Evolutionary conservation across 2,797 vertebrate species (phyloP).

Genomic region (Gobio occitaniae): DNA sequence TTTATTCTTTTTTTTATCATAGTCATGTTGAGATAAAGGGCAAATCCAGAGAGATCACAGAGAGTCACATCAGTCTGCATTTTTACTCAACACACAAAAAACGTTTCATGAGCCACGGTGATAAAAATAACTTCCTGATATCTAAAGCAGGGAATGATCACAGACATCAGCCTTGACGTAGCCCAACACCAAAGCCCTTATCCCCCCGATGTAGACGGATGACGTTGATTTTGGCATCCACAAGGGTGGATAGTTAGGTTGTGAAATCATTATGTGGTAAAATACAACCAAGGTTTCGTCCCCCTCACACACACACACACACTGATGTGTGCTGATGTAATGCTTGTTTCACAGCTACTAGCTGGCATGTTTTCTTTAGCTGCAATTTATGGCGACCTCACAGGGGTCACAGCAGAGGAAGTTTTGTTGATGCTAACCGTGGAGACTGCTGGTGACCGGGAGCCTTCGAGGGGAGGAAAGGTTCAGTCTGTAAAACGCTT

Average conservation of each 20-base stretch:
- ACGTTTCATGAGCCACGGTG: slow-evolving; percentile 26
- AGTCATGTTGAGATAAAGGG: not conserved
- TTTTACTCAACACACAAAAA: slow-evolving; percentile 45
- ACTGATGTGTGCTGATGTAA: slow-evolving; percentile 77
- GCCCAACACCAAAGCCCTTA: slow-evolving; percentile 25
- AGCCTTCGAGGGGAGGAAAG: slow-evolving; percentile 36
- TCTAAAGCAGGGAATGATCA: slow-evolving; percentile 34
- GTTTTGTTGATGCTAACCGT: slow-evolving; percentile 46
- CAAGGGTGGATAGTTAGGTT: slow-evolving; percentile 51
- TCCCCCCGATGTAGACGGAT: slow-evolving; percentile 28
- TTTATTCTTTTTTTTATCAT: not conserved
- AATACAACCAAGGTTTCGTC: slow-evolving; percentile 70
- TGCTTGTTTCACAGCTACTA: slow-evolving; percentile 59
- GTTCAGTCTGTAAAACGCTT: slow-evolving; percentile 36
- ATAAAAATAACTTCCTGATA: slow-evolving; percentile 55
- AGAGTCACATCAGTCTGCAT: slow-evolving; percentile 18
- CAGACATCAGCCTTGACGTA: slow-evolving; percentile 44
- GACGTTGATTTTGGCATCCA: slow-evolving; percentile 50
- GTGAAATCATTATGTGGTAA: slow-evolving; percentile 76
- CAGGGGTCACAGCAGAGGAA: not conserved
- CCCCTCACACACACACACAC: slow-evolving; percentile 62
- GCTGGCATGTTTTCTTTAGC: slow-evolving; percentile 48
- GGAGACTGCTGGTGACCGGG: slow-evolving; percentile 43
- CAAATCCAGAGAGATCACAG: slow-evolving; percentile 8
- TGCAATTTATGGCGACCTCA: slow-evolving; percentile 62